A percentile compares a stretch with the other conserved stretches of the same genome.
These are phyloP conservation scores for Tiliacea citrago DNA, from an alignment of 2,888 invertebrate species.

Conservation along the genomic window DNA sequence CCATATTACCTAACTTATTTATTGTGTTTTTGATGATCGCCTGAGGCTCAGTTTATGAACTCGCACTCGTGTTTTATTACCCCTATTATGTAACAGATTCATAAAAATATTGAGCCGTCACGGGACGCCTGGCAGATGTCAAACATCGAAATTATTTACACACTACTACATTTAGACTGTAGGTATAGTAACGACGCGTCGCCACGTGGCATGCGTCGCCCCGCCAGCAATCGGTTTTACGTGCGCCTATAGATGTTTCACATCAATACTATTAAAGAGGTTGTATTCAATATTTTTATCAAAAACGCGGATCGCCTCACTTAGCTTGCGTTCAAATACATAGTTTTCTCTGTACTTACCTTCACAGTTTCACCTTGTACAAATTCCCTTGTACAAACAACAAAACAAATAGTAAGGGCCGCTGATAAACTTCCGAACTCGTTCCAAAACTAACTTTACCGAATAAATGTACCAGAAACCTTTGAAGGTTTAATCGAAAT, in stretches of 20 bases:
- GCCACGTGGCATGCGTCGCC: too few relatives aligned
- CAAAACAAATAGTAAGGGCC: conserved; percentile 69
- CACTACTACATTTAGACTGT: too few relatives aligned
- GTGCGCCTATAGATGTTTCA: too few relatives aligned
- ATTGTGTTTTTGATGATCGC: background rate
- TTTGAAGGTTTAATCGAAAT: conserved; percentile 84
- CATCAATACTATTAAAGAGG: too few relatives aligned
- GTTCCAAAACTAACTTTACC: conserved; percentile 78
- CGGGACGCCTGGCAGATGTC: too few relatives aligned
- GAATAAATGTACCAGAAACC: conserved; percentile 87
- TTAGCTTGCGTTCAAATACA: background rate
- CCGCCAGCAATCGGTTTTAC: too few relatives aligned
- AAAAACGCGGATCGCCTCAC: background rate
- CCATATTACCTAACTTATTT: background rate
- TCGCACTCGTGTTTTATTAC: too few relatives aligned
- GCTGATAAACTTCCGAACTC: conserved; percentile 78
- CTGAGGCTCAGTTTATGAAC: too few relatives aligned
- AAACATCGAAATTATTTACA: too few relatives aligned
- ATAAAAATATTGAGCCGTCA: too few relatives aligned
- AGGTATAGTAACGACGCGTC: too few relatives aligned
- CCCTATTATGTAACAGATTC: too few relatives aligned
- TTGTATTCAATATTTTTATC: background rate
- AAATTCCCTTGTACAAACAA: background rate
- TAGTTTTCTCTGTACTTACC: background rate
- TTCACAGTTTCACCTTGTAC: background rate